A percentile compares a stretch with the other conserved stretches of the same genome.
phyloP scores from a whole-genome alignment of 2,888 invertebrate genomes.

The Geophilus truncorum region DNA sequence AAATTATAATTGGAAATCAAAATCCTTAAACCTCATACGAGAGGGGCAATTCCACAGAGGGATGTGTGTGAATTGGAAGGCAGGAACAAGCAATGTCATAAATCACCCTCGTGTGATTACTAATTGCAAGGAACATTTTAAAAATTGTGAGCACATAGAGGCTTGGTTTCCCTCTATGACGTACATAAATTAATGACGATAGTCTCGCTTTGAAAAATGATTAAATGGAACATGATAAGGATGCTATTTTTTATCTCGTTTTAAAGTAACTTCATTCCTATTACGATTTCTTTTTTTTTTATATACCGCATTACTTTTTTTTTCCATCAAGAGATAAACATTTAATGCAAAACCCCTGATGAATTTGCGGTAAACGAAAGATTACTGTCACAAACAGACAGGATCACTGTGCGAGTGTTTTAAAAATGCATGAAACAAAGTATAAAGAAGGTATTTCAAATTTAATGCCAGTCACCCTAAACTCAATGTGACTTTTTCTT shows the following conservation, averaged over 20 bases:
- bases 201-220: constrained; percentile 23
- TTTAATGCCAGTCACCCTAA: background rate
- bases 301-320: too few species aligned
- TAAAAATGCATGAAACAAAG: background rate
- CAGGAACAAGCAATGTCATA: constrained; percentile 25
- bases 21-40: constrained; percentile 14
- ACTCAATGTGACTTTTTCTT: background rate
- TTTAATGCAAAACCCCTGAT: too few species aligned
- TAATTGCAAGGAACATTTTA: constrained; percentile 18
- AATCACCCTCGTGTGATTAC: constrained; percentile 24
- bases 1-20: constrained; percentile 27
- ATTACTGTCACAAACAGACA: background rate
- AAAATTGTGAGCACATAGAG: constrained; percentile 20
- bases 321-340: background rate
- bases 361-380: background rate
- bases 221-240: constrained; percentile 20
- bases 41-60: constrained; percentile 22
- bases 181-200: constrained; percentile 17
- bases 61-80: constrained; percentile 25
- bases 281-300: background rate
- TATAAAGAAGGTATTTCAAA: background rate
- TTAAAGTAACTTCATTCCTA: background rate
- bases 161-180: constrained; percentile 5
- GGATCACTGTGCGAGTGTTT: background rate
- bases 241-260: background rate